Percentiles rank a stretch among this genome's conserved stretches.
Evolutionary conservation across 1,140 invertebrate genomes (phyloP).

Genomic region (Drosophila ohnishii): DNA sequence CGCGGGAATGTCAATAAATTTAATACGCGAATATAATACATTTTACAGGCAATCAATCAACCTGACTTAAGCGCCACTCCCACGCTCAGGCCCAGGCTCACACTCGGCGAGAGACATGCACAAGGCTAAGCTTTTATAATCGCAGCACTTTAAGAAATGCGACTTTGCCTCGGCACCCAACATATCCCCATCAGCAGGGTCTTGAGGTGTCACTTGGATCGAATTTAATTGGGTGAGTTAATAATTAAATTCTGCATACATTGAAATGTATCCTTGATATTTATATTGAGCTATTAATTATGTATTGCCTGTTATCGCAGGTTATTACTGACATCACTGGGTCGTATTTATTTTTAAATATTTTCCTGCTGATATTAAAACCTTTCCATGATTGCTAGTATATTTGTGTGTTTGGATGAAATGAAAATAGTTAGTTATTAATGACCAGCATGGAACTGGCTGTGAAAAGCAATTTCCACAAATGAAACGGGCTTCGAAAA

Average conservation of each 20-base stretch:
- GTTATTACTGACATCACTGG: too few relatives aligned
- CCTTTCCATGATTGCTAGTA: background rate
- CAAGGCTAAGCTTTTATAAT: conserved; percentile 40
- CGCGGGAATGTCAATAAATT: conserved; percentile 48
- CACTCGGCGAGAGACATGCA: conserved; percentile 11
- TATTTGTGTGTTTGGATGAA: background rate
- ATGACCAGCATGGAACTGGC: background rate
- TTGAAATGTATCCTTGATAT: background rate
- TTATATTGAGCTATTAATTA: background rate
- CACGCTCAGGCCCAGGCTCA: conserved; percentile 3
- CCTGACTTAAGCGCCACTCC: conserved; percentile 37
- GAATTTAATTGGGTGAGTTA: background rate
- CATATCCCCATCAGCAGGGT: background rate
- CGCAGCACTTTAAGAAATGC: conserved; percentile 31
- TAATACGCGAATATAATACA: conserved; percentile 54
- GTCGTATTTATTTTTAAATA: background rate
- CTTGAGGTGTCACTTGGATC: conserved; percentile 3
- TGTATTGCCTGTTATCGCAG: background rate
- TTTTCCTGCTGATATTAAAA: background rate
- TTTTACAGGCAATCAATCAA: conserved; percentile 62
- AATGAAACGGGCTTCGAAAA: conserved; percentile 1
- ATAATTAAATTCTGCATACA: too few relatives aligned
- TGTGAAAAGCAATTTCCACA: conserved; percentile 8
- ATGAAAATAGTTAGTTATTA: background rate
- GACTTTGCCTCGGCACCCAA: background rate